Conservation (phyloP, 30 jellyfish, hydroid and myxozoan species). For the Chrysaora quinquecirrha region DNA sequence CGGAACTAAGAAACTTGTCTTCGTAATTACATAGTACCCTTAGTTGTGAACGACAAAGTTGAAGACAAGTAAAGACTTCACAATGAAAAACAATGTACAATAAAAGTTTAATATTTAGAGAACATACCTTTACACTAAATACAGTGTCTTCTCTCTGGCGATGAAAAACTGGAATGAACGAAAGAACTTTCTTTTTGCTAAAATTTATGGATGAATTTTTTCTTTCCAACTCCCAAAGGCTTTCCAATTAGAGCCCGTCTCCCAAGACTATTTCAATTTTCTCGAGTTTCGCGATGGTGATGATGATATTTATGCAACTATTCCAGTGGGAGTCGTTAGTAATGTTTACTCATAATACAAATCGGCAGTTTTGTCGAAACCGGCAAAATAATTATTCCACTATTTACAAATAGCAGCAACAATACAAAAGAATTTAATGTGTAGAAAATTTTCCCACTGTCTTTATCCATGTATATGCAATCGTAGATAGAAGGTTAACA, state of each 20-base stretch:
- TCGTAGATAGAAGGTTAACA: slow-evolving; percentile 56
- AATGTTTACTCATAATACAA: slow-evolving; percentile 60
- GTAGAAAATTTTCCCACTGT: slow-evolving; percentile 55
- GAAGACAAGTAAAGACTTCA: too few species aligned
- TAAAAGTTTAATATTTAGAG: background rate
- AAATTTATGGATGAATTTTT: background rate
- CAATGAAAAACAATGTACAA: too few species aligned
- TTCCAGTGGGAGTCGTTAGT: slow-evolving; percentile 75
- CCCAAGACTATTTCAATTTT: background rate
- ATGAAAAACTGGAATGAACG: too few species aligned
- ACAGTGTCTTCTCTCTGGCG: too few species aligned
- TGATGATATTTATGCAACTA: slow-evolving; percentile 42
- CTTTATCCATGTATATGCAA: slow-evolving; percentile 57
- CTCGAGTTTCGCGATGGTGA: background rate
- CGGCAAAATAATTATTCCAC: slow-evolving; percentile 73
- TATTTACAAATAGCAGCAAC: slow-evolving; percentile 50
- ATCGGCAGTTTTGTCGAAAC: slow-evolving; percentile 64
- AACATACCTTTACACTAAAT: background rate
- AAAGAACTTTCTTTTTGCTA: too few species aligned
- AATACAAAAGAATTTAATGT: slow-evolving; percentile 61
- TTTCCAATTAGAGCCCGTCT: background rate
- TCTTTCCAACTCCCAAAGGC: background rate
- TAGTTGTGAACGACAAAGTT: too few species aligned
- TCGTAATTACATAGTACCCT: too few species aligned
- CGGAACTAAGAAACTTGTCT: too few species aligned